phyloP scores from a whole-genome alignment of 37 sponge, comb jelly and placozoan species.

The Trichoplax adhaerens region DNA sequence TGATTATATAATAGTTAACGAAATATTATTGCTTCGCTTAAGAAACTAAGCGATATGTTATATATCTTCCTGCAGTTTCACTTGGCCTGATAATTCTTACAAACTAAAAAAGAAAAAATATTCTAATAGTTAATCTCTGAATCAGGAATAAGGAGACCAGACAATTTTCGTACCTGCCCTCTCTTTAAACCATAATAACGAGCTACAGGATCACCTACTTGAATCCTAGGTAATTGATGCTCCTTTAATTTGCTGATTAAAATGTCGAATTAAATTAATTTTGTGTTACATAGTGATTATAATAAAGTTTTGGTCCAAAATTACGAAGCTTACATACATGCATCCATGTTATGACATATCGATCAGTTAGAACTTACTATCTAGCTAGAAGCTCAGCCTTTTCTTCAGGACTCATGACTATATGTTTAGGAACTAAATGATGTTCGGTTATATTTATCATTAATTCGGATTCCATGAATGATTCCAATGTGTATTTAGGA shows the following conservation, averaged over 20 bases:
- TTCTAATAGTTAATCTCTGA: background rate
- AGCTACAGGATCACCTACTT: constrained; percentile 90
- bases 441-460: constrained; percentile 98
- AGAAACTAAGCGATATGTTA: constrained; percentile 93
- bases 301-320: background rate
- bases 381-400: constrained; percentile 81
- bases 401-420: constrained; percentile 91
- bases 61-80: constrained; percentile 94
- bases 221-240: constrained; percentile 84
- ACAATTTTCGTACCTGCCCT: constrained; percentile 47
- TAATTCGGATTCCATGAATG: constrained; percentile 93
- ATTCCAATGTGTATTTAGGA: constrained; percentile 83
- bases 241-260: constrained; percentile 73
- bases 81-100: constrained; percentile 80
- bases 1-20: too few relatives aligned
- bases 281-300: background rate
- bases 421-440: constrained; percentile 80
- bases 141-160: background rate
- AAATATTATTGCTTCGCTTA: constrained; percentile 6
- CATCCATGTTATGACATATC: too few relatives aligned
- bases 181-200: constrained; percentile 93
- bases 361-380: constrained; percentile 28
- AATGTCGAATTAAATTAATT: background rate
- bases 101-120: constrained; percentile 23
- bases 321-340: too few relatives aligned